Base-by-base conservation (phyloP, 2,113 vertebrate species). In the Scophthalmus maximus region DNA sequence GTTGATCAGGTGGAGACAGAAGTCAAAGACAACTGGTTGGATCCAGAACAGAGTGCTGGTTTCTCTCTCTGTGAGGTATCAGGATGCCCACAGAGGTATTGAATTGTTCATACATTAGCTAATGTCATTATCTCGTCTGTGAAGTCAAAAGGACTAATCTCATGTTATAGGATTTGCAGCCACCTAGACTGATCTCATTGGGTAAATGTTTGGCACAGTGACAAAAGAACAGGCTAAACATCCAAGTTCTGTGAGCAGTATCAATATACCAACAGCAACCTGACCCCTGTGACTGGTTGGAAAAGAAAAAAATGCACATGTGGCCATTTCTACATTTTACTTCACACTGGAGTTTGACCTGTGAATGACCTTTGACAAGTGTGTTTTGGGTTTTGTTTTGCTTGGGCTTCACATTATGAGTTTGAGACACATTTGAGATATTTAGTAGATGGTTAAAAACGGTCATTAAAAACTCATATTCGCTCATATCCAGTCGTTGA, bases 71-170 rank as follows among this genome's bases (percentile, higher is more conserved):
- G 71, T 12, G 74, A 83, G 78, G 83, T 88, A 87, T 87, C 90
- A 78, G 74, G 82, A 85, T 80, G 72, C 83, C 82, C 84, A 85
- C 81, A 62, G 79, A 73, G 84, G 63, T 88, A 63, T 86, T 75
- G 82, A 78, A 87, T 89, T 86, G 76, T 86, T 87, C 83, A 82
- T 86, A 88, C 89, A 91, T 92, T 89, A 91, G 91, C 90, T 93
- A 91, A 94, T 92, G 91, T 85, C 90, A 91, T 92, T 93, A 91
- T 86, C 87, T 87, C 91, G 88, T 91, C 88, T 86, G 87, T 82
- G 81, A 88, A 91, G 91, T 91, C 85, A 86, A 89, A 91, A 78
- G 88, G 86, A 77, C 81, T 92, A 90, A 92, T 93, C 89, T 92
- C 84, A 80, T 88, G 81, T 92, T 92, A 93, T 90, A 89, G 92